These are phyloP conservation scores for Eulimnadia texana DNA, from an alignment of 1,140 invertebrate species.

Conservation along the genomic window DNA sequence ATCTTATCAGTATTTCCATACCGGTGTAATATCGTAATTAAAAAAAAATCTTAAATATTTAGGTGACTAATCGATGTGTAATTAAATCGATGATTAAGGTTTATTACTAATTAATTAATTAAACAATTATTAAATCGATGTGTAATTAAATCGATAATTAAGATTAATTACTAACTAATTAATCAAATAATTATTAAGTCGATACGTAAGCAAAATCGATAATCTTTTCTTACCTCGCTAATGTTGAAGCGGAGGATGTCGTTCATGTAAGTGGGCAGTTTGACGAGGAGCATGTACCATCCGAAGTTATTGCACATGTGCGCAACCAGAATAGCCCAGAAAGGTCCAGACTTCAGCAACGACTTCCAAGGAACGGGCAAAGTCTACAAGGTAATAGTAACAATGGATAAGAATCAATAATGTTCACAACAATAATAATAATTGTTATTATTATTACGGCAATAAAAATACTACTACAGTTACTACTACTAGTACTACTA, in stretches of 20 bases:
- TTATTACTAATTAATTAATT: background rate
- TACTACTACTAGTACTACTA: too few species aligned
- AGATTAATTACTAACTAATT: too few species aligned
- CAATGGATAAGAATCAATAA: background rate
- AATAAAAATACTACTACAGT: background rate
- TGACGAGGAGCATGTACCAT: slow-evolving; percentile 44
- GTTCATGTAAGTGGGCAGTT: slow-evolving; percentile 42
- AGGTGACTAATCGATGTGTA: too few species aligned
- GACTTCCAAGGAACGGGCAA: slow-evolving; percentile 70
- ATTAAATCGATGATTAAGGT: too few species aligned
- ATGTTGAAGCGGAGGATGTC: slow-evolving; percentile 41
- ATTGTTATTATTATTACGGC: too few species aligned
- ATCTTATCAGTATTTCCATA: too few species aligned
- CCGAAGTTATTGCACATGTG: slow-evolving; percentile 77
- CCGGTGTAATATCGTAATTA: too few species aligned
- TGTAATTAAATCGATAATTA: too few species aligned
- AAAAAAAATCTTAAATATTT: too few species aligned
- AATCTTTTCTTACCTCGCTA: slow-evolving; percentile 33
- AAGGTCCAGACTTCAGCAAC: slow-evolving; percentile 70
- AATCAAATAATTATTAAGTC: too few species aligned
- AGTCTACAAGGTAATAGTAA: slow-evolving; percentile 37
- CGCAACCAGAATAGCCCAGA: slow-evolving; percentile 68
- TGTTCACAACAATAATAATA: too few species aligned
- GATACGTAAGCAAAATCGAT: too few species aligned
- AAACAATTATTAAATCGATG: background rate